Conservation (phyloP, 2,797 vertebrate genomes). For the Halcyon smyrnensis region DNA sequence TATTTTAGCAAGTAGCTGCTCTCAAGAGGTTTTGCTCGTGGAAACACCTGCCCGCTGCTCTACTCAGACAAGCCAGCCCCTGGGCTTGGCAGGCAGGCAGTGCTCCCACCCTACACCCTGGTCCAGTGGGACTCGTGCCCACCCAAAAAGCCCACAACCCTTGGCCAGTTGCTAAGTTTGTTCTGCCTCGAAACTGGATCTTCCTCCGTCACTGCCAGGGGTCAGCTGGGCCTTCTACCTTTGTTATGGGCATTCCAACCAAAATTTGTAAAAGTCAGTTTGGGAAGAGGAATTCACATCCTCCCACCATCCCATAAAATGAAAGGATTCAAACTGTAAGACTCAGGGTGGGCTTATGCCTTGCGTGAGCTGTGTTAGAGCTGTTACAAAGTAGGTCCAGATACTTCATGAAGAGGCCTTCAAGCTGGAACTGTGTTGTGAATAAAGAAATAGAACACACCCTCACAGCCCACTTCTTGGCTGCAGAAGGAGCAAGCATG, state of each 20-base stretch:
- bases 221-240: background rate
- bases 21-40: background rate
- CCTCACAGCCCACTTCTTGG: background rate
- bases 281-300: background rate
- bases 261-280: background rate
- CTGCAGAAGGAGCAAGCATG: background rate
- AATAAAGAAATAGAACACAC: background rate
- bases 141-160: rapidly evolving
- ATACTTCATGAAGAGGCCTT: background rate
- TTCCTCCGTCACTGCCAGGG: background rate
- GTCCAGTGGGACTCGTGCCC: rapidly evolving
- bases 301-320: rapidly evolving
- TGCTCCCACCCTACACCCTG: background rate
- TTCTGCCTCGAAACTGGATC: background rate
- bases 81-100: rapidly evolving
- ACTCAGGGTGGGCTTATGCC: background rate
- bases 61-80: background rate
- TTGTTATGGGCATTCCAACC: background rate
- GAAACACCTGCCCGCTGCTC: background rate
- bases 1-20: slow-evolving; percentile 46
- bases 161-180: rapidly evolving
- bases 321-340: background rate
- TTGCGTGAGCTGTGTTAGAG: rapidly evolving
- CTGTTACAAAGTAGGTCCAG: background rate
- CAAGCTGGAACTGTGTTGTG: background rate